Evolutionary conservation across 2,797 vertebrate species (phyloP).

Genomic region (Gouania willdenowi): DNA sequence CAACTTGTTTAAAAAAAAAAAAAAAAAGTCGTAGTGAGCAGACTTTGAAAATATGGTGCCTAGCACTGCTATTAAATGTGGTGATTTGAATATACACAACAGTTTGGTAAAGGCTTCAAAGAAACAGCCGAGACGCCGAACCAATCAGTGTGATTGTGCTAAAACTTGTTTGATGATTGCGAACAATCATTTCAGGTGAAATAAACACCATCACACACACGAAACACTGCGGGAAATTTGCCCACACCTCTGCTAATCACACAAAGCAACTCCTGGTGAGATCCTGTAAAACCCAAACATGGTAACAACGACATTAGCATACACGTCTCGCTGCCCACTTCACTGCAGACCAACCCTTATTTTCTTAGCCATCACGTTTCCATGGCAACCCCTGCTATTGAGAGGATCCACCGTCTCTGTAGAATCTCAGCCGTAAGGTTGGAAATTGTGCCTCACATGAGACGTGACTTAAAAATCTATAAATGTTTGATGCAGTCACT

Average conservation of each 20-base stretch:
- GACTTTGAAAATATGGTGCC: background rate
- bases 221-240: slow-evolving; percentile 1
- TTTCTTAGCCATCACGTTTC: slow-evolving; percentile 67
- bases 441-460: slow-evolving; percentile 34
- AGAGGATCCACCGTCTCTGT: slow-evolving; percentile 56
- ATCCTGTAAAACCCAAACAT: slow-evolving; percentile 38
- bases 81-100: background rate
- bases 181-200: slow-evolving; percentile 5
- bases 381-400: slow-evolving; percentile 71
- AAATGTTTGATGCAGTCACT: slow-evolving; percentile 36
- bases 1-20: slow-evolving; percentile 5
- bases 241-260: slow-evolving; percentile 26
- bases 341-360: slow-evolving; percentile 47
- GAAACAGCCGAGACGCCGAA: background rate
- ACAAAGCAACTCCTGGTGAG: slow-evolving; percentile 30
- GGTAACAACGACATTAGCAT: slow-evolving; percentile 54
- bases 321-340: slow-evolving; percentile 55
- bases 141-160: slow-evolving; percentile 6
- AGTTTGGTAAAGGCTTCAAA: background rate
- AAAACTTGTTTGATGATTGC: slow-evolving; percentile 16
- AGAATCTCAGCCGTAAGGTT: slow-evolving; percentile 33
- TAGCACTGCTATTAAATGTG: background rate
- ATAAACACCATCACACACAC: slow-evolving; percentile 3
- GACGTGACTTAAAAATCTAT: slow-evolving; percentile 36
- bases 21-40: background rate